Evolutionary conservation across 2,113 vertebrate genomes (phyloP).

Genomic region (Origma solitaria): DNA sequence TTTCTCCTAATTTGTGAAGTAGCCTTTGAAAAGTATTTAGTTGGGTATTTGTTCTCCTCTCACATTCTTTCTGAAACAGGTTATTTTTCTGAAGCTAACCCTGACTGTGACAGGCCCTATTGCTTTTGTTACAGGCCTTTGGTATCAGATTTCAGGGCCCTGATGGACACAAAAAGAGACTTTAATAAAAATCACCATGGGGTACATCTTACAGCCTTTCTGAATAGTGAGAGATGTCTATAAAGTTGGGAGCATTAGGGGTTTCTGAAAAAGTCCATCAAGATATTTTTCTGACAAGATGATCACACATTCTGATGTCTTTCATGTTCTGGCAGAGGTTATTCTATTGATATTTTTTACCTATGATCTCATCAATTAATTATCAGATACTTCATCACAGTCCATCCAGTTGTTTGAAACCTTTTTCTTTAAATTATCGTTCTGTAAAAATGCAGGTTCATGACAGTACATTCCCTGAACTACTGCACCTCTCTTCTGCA

Average conservation of each 20-base stretch:
- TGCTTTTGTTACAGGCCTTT: background rate
- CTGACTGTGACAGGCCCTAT: background rate
- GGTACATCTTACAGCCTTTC: background rate
- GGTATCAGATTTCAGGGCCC: background rate
- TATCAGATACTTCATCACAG: background rate
- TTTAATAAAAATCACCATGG: background rate
- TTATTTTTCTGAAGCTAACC: background rate
- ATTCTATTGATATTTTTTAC: background rate
- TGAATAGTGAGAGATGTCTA: background rate
- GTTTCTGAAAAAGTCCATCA: slow-evolving; percentile 14
- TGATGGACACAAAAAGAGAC: background rate
- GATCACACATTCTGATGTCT: slow-evolving; percentile 17
- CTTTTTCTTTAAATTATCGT: background rate
- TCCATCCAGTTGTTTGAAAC: background rate
- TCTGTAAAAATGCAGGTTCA: background rate
- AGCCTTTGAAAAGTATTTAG: background rate
- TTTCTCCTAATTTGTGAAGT: background rate
- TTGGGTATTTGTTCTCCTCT: background rate
- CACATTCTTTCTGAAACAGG: background rate
- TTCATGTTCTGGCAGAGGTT: background rate
- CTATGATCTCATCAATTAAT: background rate
- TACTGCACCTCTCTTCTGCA: background rate
- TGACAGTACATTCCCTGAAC: slow-evolving; percentile 14
- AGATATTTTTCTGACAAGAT: background rate
- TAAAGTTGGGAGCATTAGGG: background rate